phyloP scores from a whole-genome alignment of 2,797 vertebrate genomes.

The Nyctibius grandis region DNA sequence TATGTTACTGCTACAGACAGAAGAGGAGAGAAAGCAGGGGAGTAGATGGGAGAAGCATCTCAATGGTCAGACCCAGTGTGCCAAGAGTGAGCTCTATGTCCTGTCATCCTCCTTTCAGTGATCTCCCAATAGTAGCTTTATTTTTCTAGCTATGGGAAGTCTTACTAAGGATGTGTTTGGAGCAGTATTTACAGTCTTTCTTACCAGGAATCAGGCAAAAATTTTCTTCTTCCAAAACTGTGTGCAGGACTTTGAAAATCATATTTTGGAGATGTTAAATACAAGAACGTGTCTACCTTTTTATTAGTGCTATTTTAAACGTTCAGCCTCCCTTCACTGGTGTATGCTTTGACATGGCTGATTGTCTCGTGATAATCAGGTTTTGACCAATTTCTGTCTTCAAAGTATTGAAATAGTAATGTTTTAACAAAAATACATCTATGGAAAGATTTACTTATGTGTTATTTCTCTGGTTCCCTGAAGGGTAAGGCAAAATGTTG shows the following conservation, averaged over 20 bases:
- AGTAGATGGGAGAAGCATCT: not conserved
- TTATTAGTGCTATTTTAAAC: not conserved
- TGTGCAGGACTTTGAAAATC: not conserved
- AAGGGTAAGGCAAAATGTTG: conserved; percentile 44
- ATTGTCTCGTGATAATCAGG: not conserved
- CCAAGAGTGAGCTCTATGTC: not conserved
- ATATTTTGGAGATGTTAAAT: not conserved
- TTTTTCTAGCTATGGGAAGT: not conserved
- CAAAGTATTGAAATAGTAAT: not conserved
- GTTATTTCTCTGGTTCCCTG: conserved; percentile 23
- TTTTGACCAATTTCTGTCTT: conserved; percentile 5
- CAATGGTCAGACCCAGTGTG: not conserved
- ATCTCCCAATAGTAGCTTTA: not conserved
- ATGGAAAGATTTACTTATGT: not conserved
- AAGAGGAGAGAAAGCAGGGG: not conserved
- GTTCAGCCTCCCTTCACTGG: not conserved
- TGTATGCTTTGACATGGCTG: not conserved
- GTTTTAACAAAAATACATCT: not conserved
- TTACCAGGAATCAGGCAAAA: not conserved
- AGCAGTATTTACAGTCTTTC: not conserved
- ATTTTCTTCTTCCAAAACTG: not conserved
- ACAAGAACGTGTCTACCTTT: not conserved
- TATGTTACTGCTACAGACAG: not conserved
- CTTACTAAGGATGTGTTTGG: not conserved
- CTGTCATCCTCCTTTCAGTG: not conserved